Base-by-base conservation (phyloP, 64 coral and sea anemone species). In the Montipora efflorescens region DNA sequence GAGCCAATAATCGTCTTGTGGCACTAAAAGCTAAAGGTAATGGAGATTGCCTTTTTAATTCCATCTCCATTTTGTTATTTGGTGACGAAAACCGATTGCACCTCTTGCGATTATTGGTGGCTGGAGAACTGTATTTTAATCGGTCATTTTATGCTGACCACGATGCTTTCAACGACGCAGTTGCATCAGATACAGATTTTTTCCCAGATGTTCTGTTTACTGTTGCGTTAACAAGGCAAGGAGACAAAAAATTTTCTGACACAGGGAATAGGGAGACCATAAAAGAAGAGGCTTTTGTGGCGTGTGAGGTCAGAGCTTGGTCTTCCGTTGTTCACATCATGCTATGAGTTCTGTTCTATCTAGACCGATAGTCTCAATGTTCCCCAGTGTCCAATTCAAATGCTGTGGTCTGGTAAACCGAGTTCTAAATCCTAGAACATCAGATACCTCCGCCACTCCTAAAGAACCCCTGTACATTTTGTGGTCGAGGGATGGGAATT, bases 1-100 rank as follows among this genome's bases (percentile, higher is more conserved):
- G 67, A 71, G 67, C 67, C 12, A 0, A 71, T 71, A 12, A 71
- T 71, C 67, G 67, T 71, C 67, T 71, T 71, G 67, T 71, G 67
- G 67, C 67, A 71, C 67, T 71, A 71, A 71, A 71, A 71, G 67
- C 67, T 71, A 6, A 12, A 71, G 67, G 67, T 71, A 11, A 71
- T 71, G 67, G 67, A 71, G 67, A 71, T 71, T 71, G 48, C 19
- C 18, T 78, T 78, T 67, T 64, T 76, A 64, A 82, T 81, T 77
- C n/a, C 47, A 87, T 93, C 36, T 71, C 67, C 67, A 71, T 71
- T 71, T 71, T 71, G 67, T 71, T 71, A 71, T 71, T 71, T 71
- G 67, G 67, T 71, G 67, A 71, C 67, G 67, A 71, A 71, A 71
- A 71, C 67, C 67, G 67, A 71, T 71, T 0, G 67, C 67, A 71